Conservation (phyloP, 2,797 vertebrate genomes). For the Crocodylus rhombifer region DNA sequence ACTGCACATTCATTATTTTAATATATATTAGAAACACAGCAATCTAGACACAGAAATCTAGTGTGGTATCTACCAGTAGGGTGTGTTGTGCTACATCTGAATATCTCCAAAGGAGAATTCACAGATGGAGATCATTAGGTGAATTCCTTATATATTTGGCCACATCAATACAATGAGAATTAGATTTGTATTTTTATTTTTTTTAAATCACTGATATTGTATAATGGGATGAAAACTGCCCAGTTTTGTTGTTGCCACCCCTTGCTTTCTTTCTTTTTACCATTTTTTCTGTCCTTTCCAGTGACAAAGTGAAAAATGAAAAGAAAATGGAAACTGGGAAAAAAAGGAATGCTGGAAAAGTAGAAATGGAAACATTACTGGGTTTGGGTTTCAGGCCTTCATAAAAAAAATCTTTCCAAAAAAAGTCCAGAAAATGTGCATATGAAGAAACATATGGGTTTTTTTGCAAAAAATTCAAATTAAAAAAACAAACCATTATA, state of each 20-base stretch:
- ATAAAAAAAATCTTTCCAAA: background rate
- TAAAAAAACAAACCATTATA: background rate
- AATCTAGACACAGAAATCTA: background rate
- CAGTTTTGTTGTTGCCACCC: too few species aligned
- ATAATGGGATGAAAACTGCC: accelerated
- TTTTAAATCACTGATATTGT: background rate
- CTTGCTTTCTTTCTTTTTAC: background rate
- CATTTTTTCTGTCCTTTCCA: background rate
- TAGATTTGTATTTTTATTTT: background rate
- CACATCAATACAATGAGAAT: too few species aligned
- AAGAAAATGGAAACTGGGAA: background rate
- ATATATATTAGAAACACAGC: background rate
- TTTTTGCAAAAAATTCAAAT: background rate
- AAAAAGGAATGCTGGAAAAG: background rate
- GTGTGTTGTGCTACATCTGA: background rate
- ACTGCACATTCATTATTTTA: too few species aligned
- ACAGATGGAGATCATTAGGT: background rate
- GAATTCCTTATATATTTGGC: background rate
- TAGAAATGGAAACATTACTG: accelerated
- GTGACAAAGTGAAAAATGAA: accelerated
- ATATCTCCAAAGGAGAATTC: background rate
- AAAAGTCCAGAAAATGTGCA: too few species aligned
- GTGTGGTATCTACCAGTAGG: background rate
- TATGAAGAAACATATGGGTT: background rate
- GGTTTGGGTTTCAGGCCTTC: background rate